phyloP scores from a whole-genome alignment of 2,888 invertebrate genomes.

The Polia nebulosa region DNA sequence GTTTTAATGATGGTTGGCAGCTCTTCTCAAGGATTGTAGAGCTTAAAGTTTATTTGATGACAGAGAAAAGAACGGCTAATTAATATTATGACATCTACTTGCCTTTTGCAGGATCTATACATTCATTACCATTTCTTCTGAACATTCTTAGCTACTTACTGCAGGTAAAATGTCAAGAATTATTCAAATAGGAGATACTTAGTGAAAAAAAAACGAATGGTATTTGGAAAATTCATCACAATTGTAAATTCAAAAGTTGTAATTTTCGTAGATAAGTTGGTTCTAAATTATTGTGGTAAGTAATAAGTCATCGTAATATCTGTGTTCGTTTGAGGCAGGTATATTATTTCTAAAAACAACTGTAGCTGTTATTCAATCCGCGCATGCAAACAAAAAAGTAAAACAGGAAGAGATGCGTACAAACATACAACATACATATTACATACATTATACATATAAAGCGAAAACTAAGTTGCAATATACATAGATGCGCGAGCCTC shows the following conservation, averaged over 20 bases:
- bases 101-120: not conserved
- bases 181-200: not conserved
- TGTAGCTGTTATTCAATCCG: slow-evolving; percentile 31
- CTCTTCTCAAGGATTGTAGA: not conserved
- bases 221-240: not conserved
- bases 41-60: slow-evolving; percentile 3
- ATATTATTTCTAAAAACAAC: not conserved
- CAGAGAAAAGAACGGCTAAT: not conserved
- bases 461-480: slow-evolving; percentile 51
- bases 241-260: not conserved
- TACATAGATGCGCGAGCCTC: slow-evolving; percentile 46
- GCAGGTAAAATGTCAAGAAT: not conserved
- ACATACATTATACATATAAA: slow-evolving; percentile 30
- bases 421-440: not conserved
- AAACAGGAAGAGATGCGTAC: slow-evolving; percentile 49
- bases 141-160: not conserved
- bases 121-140: too few relatives aligned
- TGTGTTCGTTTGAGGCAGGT: not conserved
- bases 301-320: not conserved
- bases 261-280: not conserved
- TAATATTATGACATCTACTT: not conserved
- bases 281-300: not conserved
- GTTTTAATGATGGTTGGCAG: slow-evolving; percentile 20
- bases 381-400: slow-evolving; percentile 25
- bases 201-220: not conserved